phyloP scores from a whole-genome alignment of 1,140 invertebrate genomes.

The Drosophila simulans region DNA sequence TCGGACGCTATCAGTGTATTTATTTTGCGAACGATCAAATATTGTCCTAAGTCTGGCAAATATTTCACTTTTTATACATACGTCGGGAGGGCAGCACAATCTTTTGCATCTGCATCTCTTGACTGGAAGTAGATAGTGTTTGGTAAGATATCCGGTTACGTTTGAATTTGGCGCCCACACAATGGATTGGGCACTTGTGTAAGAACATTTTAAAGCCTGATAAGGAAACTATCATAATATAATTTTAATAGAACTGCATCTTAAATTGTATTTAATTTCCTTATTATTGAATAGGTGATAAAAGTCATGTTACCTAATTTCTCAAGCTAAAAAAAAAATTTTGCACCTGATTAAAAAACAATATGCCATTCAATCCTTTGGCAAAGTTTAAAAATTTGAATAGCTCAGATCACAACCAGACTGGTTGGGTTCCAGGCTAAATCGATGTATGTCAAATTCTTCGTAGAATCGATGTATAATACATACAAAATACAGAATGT shows the following conservation, averaged over 20 bases:
- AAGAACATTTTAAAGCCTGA: no score
- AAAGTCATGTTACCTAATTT: neutral
- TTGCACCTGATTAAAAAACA: no score
- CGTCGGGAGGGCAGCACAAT: neutral
- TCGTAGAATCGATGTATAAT: no score
- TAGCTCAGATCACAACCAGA: neutral
- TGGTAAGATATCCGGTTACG: neutral
- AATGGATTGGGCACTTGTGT: neutral
- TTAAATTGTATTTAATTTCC: no score
- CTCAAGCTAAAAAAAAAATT: neutral
- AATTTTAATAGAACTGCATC: no score
- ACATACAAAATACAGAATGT: no score
- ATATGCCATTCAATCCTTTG: no score
- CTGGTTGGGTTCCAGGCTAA: no score
- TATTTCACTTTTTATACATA: constrained; percentile 10
- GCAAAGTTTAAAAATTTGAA: neutral
- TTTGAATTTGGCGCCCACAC: constrained; percentile 2
- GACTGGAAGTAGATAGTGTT: neutral
- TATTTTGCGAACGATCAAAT: constrained; percentile 51
- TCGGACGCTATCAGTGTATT: constrained; percentile 48
- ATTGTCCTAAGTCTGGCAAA: constrained; percentile 16
- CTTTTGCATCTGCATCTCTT: constrained; percentile 11
- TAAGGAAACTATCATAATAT: no score
- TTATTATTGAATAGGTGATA: neutral
- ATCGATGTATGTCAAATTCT: no score